phyloP scores from a whole-genome alignment of 2,113 vertebrate genomes.

The Forbesichthys agassizii region DNA sequence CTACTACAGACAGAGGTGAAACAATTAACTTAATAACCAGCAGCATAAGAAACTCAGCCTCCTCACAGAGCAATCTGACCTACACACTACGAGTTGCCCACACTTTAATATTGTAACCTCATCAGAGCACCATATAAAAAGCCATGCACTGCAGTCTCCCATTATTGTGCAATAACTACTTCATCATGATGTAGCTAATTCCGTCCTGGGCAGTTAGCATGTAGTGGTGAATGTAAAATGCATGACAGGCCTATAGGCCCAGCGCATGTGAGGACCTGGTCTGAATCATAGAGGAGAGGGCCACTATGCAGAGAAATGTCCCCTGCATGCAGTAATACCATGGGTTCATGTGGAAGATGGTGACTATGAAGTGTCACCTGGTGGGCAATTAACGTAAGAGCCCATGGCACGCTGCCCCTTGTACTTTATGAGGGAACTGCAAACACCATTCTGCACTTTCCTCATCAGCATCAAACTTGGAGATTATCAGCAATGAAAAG shows the following conservation, averaged over 20 bases:
- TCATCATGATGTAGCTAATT: constrained; percentile 27
- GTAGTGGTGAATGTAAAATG: constrained; percentile 28
- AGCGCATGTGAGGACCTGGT: constrained; percentile 35
- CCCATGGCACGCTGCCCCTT: background rate
- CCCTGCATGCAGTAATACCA: constrained; percentile 32
- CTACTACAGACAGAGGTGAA: too few relatives aligned
- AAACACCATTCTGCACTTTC: constrained; percentile 34
- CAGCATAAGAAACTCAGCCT: background rate
- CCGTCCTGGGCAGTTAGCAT: constrained; percentile 30
- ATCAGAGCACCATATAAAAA: background rate
- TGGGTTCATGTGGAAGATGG: constrained; percentile 39
- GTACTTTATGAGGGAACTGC: constrained; percentile 25
- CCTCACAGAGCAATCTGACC: too few relatives aligned
- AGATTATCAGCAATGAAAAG: background rate
- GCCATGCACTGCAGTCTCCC: background rate
- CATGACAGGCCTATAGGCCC: constrained; percentile 45
- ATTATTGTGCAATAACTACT: constrained; percentile 28
- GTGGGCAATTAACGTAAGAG: constrained; percentile 17
- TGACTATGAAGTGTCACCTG: constrained; percentile 50
- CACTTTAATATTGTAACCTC: background rate
- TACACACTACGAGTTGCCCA: background rate
- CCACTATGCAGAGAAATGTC: constrained; percentile 56
- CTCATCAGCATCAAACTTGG: constrained; percentile 43
- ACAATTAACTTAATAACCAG: background rate
- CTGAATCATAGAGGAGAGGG: constrained; percentile 69